A percentile compares a stretch with the other conserved stretches of the same genome.
Conservation (phyloP, 2,113 vertebrate species). For the Panthera tigris region DNA sequence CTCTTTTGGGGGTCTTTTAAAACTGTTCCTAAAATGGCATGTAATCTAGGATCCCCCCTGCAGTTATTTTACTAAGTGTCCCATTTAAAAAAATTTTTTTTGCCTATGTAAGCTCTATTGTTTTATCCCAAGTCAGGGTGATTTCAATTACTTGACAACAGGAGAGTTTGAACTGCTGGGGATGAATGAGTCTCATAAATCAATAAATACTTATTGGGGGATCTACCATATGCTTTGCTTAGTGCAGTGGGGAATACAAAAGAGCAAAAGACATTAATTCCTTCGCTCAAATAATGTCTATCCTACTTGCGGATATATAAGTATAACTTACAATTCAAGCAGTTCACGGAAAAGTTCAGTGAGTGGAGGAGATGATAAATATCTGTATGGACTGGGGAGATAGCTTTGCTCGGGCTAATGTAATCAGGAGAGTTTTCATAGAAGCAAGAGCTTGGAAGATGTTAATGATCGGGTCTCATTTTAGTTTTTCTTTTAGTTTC, state of each 20-base stretch:
- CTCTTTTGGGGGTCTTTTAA: background rate
- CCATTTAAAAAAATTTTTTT: background rate
- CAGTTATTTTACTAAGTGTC: background rate
- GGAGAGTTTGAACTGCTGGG: background rate
- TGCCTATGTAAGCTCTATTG: background rate
- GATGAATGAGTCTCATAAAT: background rate
- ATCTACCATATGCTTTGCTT: background rate
- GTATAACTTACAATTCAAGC: background rate
- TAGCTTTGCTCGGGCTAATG: background rate
- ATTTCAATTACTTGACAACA: background rate
- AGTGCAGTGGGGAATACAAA: background rate
- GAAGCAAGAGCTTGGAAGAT: background rate
- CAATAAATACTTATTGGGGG: background rate
- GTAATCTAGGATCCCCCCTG: background rate
- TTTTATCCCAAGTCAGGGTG: background rate
- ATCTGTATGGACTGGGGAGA: background rate
- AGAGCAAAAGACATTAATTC: background rate
- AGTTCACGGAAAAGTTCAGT: background rate
- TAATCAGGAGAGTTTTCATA: background rate
- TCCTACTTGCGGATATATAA: background rate
- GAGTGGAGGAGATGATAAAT: background rate
- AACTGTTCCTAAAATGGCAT: background rate
- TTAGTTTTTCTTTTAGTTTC: slow-evolving; percentile 47
- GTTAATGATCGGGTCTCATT: background rate
- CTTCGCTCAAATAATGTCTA: background rate